Base-by-base conservation (phyloP, 2,113 vertebrate species). In the Boleophthalmus pectinirostris region DNA sequence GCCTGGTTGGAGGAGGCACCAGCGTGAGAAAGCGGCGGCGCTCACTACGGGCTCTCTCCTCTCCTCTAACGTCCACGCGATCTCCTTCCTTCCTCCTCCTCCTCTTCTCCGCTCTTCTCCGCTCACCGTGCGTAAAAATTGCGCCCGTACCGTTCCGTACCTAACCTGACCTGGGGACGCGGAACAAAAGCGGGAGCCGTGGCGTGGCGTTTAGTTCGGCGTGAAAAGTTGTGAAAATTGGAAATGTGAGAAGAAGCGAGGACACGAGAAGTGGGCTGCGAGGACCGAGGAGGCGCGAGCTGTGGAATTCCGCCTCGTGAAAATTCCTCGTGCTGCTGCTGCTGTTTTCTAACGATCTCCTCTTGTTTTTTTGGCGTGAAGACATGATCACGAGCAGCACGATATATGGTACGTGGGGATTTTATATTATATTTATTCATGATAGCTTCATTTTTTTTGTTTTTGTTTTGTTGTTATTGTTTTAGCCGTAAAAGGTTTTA, bases 341-440 rank as follows among this genome's bases (percentile, higher is more conserved):
- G 94, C 53, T 18, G 49, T 58, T 24, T 96, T 96, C 89, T 85
- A 54, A 66, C 18, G 5, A 58, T 81, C 84, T 90, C 77, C 80
- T 87, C 82, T 90, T 95, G 94, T 96, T 95, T 94, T 88, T 88
- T 91, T 88, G n/a, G 95, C 95, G 95, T 95, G 95, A 95, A 96
- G 97, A 97, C 96, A 99, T 99, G 98, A 97, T 99, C 96, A 96
- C 97, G 95, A 98, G 97, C 97, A 96, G 94, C 96, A 96, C 95
- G 96, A 95, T 98, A 94, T 97, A 98, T 97, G 98, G 97, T 98
- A 98, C 86, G 97, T 97, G 92, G 90, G 9, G 3, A 91, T 94
- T 96, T 96, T 94, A 89, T 85, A 93, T 89, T 89, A 43, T 64
- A 29, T 80, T 63, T 10, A 29, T 29, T 4, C 2, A 29, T 29